phyloP scores from a whole-genome alignment of 2,888 invertebrate genomes.

The Scrobipalpa costella region DNA sequence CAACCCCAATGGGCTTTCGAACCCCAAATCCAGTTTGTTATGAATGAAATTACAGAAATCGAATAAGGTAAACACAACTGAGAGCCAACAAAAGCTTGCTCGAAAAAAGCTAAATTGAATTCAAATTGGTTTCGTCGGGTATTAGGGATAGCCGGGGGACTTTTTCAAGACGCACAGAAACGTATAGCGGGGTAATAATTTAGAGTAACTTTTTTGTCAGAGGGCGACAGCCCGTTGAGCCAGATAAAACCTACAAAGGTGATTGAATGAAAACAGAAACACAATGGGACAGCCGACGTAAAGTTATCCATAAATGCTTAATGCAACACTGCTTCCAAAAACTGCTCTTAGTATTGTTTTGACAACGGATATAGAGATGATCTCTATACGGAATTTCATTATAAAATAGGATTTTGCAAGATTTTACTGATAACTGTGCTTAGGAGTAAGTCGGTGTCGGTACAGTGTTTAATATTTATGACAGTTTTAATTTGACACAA shows the following conservation, averaged over 20 bases:
- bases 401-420: too few species aligned
- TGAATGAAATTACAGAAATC: constrained; percentile 82
- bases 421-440: too few species aligned
- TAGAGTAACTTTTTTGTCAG: constrained; percentile 72
- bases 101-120: constrained; percentile 81
- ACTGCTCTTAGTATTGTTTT: constrained; percentile 11
- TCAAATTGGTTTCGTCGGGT: constrained; percentile 81
- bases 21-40: constrained; percentile 81
- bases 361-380: neutral
- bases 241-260: constrained; percentile 58
- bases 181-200: constrained; percentile 67
- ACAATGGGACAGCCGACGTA: constrained; percentile 32
- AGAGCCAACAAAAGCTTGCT: constrained; percentile 79
- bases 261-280: constrained; percentile 63
- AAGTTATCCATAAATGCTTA: constrained; percentile 21
- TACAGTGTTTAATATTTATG: too few species aligned
- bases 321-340: constrained; percentile 16
- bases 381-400: too few species aligned
- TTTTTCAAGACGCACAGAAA: constrained; percentile 67
- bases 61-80: constrained; percentile 81
- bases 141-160: constrained; percentile 78
- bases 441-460: too few species aligned
- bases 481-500: too few species aligned
- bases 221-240: constrained; percentile 60
- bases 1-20: constrained; percentile 77